These are phyloP conservation scores for Trachymyrmex cornetzi DNA, from an alignment of 1,140 invertebrate genomes.

Conservation along the genomic window DNA sequence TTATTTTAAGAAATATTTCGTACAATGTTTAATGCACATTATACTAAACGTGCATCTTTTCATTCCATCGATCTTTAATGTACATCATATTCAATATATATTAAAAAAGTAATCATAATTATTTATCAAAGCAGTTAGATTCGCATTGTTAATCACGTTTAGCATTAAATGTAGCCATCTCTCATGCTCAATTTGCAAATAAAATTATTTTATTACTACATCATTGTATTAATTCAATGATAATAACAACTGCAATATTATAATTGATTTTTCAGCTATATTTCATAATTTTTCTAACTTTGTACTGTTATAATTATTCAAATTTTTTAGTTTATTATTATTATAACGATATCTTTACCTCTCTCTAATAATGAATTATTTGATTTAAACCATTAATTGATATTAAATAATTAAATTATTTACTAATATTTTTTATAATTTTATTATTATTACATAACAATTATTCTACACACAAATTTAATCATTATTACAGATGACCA, in stretches of 20 bases:
- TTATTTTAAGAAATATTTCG: conserved; percentile 22
- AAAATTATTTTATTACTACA: conserved; percentile 47
- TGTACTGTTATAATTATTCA: not conserved
- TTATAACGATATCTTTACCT: not conserved
- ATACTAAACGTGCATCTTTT: conserved; percentile 1
- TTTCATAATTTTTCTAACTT: conserved; percentile 6
- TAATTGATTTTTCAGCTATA: not conserved
- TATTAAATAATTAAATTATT: not conserved
- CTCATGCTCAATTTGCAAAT: conserved; percentile 10
- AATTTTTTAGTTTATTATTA: not conserved
- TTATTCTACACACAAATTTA: not conserved
- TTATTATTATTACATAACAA: not conserved
- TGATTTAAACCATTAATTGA: not conserved
- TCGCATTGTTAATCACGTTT: conserved; percentile 6
- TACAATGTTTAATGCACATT: conserved; percentile 17
- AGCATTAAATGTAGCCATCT: conserved; percentile 35
- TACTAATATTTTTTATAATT: not conserved
- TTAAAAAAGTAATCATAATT: not conserved
- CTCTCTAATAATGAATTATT: not conserved
- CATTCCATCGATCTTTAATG: conserved; percentile 17
- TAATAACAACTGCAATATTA: not conserved
- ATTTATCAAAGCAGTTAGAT: not conserved
- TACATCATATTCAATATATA: conserved; percentile 12
- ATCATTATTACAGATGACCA: not conserved
- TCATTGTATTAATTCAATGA: conserved; percentile 9